Conservation (phyloP, 1,140 invertebrate genomes). For the Bombus difficillimus region DNA sequence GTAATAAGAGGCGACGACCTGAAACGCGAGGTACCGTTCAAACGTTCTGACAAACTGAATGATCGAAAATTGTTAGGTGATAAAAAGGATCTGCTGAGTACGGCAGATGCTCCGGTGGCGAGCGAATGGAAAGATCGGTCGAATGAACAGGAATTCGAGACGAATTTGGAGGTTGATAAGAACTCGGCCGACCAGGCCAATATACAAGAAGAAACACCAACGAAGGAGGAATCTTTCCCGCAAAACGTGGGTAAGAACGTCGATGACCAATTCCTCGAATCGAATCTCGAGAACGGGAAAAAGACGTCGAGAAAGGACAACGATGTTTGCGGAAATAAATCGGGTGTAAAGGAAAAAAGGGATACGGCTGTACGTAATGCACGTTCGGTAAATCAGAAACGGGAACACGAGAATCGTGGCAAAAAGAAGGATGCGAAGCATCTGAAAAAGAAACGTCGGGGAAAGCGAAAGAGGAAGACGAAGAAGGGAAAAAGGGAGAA, state of each 20-base stretch:
- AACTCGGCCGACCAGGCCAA: not conserved
- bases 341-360: not conserved
- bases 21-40: conserved; percentile 2
- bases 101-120: not conserved
- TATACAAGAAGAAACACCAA: not conserved
- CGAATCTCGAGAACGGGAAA: not conserved
- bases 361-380: not conserved
- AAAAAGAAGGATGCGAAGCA: conserved; percentile 32
- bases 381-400: not conserved
- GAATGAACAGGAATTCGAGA: not conserved
- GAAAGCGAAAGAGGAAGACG: conserved; percentile 49
- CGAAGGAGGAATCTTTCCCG: not conserved
- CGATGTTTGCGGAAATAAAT: not conserved
- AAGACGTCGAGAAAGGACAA: not conserved
- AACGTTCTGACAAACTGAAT: not conserved
- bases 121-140: too few relatives aligned
- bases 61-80: not conserved
- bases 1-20: not conserved
- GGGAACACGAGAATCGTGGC: not conserved
- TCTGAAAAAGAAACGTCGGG: conserved; percentile 5
- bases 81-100: too few relatives aligned
- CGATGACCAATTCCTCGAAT: not conserved
- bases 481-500: conserved; percentile 46
- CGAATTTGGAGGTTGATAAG: not conserved
- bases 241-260: not conserved